A percentile compares a stretch with the other conserved stretches of the same genome.
phyloP scores from a whole-genome alignment of 1,140 invertebrate species.

The Halictus rubicundus region DNA sequence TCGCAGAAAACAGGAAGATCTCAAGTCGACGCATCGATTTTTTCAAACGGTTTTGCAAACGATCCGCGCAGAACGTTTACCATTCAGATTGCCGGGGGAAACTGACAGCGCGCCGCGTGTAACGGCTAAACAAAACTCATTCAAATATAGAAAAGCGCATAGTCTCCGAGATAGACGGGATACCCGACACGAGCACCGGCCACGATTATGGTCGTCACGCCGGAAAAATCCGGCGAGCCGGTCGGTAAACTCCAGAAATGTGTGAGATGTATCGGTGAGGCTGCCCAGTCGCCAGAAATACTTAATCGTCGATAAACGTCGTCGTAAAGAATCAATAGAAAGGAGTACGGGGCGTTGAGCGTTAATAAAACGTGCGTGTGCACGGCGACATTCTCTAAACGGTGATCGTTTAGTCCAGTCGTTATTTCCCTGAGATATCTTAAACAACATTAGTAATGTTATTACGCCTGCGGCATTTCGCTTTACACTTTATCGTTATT shows the following conservation, averaged over 20 bases:
- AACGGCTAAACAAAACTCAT: background rate
- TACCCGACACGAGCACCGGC: background rate
- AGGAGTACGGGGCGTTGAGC: background rate
- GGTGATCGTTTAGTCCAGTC: background rate
- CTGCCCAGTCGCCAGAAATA: constrained; percentile 5
- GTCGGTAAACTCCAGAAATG: background rate
- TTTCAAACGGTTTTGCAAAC: too few relatives aligned
- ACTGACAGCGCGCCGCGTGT: background rate
- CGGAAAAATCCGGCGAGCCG: background rate
- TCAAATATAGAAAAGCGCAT: background rate
- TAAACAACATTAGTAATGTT: constrained; percentile 2
- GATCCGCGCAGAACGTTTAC: too few relatives aligned
- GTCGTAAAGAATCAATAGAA: constrained; percentile 27
- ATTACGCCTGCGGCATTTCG: background rate
- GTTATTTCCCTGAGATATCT: constrained; percentile 2
- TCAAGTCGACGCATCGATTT: too few relatives aligned
- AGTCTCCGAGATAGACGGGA: too few relatives aligned
- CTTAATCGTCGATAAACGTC: constrained; percentile 30
- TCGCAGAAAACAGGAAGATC: too few relatives aligned
- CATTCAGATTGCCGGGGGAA: background rate
- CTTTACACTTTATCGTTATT: background rate
- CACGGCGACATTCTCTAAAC: constrained; percentile 1
- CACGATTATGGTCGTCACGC: background rate
- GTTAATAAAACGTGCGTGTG: constrained; percentile 17
- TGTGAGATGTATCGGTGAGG: background rate